Evolutionary conservation across 2,797 vertebrate genomes (phyloP), one percentile per base, ranked within the genome.

Genomic region (Malacoraja senta): DNA sequence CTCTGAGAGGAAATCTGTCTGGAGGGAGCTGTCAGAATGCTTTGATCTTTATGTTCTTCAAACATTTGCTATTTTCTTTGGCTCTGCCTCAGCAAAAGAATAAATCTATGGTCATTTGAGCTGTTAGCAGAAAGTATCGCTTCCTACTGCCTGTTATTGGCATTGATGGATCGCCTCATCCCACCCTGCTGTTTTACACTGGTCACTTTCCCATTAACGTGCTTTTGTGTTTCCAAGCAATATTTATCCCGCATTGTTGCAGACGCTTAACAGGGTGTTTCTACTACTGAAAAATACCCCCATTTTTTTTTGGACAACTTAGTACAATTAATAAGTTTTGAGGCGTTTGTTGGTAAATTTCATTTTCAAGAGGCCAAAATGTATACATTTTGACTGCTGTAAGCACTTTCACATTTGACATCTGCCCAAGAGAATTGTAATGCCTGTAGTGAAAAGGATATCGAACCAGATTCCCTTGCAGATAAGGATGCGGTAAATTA

Each of bases 1-100:
- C 86, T 35, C 86, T 90, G n/a, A 90, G 19, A 90, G 63, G 63
- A 65, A 35, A 21, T n/a, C 65, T 32, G n/a, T 93, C 44, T 80
- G n/a, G 44, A 65, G 93, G 63, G 93, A 61, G 19, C 29, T 65
- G 58, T 80, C 93, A 93, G 79, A 29, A 63, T 38, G 2, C 15
- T 38, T 83, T 44, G 38, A 83, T 44, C 61, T 78, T 9, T 65
- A n/a, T 58, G 80, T 65, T 71, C 93, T n/a, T 44, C 24, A 78
- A 81, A 21, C 24, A 24, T 83, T 83, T 84, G 78, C 68, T 3
- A 15, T 84, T 44, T 68, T 71, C 44, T 79, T 77, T 26, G n/a
- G 58, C 32, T 68, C 63, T 84, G 29, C 35, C 71, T 24, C 10
- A 44, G 65, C 71, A 53, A 61, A 61, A 61, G 63, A 78, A 81